Evolutionary conservation across 2,888 invertebrate species (phyloP).

Genomic region (Nomada ferruginata): DNA sequence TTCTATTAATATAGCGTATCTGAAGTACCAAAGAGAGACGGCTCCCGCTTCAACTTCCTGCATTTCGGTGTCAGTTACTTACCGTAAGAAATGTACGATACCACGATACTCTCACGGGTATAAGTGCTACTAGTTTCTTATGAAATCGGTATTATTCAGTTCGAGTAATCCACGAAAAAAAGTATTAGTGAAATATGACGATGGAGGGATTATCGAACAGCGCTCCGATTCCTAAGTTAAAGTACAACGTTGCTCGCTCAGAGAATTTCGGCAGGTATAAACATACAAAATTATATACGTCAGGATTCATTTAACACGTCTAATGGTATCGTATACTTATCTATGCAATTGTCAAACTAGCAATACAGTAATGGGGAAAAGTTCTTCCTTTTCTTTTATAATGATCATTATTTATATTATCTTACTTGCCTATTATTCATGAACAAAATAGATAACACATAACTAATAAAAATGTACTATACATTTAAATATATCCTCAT

Average conservation of each 20-base stretch:
- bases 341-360: background rate
- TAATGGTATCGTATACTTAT: too few species aligned
- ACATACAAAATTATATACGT: background rate
- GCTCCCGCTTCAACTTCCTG: conserved; percentile 36
- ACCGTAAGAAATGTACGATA: conserved; percentile 30
- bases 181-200: conserved; percentile 9
- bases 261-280: conserved; percentile 77
- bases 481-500: too few species aligned
- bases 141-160: background rate
- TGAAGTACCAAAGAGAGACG: conserved; percentile 40
- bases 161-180: background rate
- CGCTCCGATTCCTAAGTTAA: conserved; percentile 34
- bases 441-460: background rate
- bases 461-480: background rate
- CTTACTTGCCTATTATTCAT: too few species aligned
- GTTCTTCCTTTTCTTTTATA: too few species aligned
- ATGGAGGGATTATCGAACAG: conserved; percentile 25
- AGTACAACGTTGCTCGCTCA: conserved; percentile 74
- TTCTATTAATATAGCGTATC: conserved; percentile 66
- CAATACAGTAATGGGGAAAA: too few species aligned
- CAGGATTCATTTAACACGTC: background rate
- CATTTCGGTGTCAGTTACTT: conserved; percentile 50
- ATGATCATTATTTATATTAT: too few species aligned
- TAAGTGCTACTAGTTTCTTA: background rate
- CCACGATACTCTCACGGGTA: conserved; percentile 3